Base-by-base conservation (phyloP, 2,797 vertebrate genomes). In the Periophthalmus magnuspinnatus region DNA sequence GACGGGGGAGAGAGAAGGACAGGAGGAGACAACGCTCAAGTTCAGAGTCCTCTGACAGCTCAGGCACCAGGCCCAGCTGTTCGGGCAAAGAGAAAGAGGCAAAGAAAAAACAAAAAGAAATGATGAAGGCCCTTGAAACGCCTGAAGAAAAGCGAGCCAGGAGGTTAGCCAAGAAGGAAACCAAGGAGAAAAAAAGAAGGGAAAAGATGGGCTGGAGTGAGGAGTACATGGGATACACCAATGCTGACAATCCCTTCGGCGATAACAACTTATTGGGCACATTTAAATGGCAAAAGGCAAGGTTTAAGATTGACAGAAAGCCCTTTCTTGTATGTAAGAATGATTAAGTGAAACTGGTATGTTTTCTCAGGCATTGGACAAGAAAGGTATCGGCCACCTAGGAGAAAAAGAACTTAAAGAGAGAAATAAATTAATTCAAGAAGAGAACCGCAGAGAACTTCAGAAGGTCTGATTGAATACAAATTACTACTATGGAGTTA, bases 141-240 rank as follows among this genome's bases (percentile, higher is more conserved):
- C 97, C 98, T 0, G 98, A 99, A 78, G 97, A 99, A 88, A 99
- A 99, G 74, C 90, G 98, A 24, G 95, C 97, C 0, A 93, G 98
- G n/a, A 92, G 98, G 9, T 81, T 99, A 79, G 93, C 96, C 33
- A 99, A 99, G 88, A 99, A 99, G 66, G 98, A 99, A 66, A 93
- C 97, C 52, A 99, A 99, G 72, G 97, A 99, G 87, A 94, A 97
- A 77, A 98, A 96, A 83, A 96, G 97, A 83, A 91, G 97, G 7
- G 96, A 99, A 87, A 99, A 99, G 90, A 99, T 99, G 98, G 97
- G 98, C 21, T 99, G 98, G 98, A 97, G 98, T 1, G 97, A 99
- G 81, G 98, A 99, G 79, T 99, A 99, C 81, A 98, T 99, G 97
- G 97, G 98, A 2, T 99, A 99, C 86, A 99, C 97, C 67, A 99